Base-by-base conservation (phyloP, 2,797 vertebrate species). In the Simalia tracyae region DNA sequence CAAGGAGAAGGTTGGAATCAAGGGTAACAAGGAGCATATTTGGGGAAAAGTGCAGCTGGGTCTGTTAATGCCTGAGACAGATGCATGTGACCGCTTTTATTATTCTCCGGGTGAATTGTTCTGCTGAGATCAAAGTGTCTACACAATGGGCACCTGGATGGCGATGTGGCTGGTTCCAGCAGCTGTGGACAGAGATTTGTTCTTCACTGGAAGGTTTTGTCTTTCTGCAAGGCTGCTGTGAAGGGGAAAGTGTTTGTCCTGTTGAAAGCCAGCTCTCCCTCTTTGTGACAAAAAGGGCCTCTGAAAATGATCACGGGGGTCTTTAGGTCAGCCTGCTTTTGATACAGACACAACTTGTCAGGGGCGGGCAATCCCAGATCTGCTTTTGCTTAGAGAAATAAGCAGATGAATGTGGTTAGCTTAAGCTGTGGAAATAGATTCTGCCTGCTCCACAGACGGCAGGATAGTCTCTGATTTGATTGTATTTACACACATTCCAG, bases 241-340 rank as follows among this genome's bases (percentile, higher is more conserved):
- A 81, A 87, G 81, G 91, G 61, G 24, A 86, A 42, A 24, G 11
- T 60, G 11, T 46, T 59, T 28, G 63, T 84, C 87, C 91, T 87
- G 61, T 86, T 91, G 95, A 94, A 94, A 92, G 92, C 89, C 89
- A 92, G 91, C 89, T 87, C 81, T 7, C 0, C 31, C 91, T 92
- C 28, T 92, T 88, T 72, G 59, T 2, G 10, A 86, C 93, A 87
- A 91, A 92, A 81, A 17, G 12, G 89, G 84, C 91, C 91, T 92
- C 63, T 89, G 93, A 94, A 93, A 92, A 64, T 92, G 94, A 94
- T 95, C 46, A 1, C 57, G 1, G 93, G 93, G 60, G 42, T 81
- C 85, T 90, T 93, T 94, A 84, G 84, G 85, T 61, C 88, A 63
- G 14, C 91, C 94, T 92, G 11, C 86, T 93, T 95, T 93, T 86